Conservation (phyloP, 2,888 invertebrate species). For the Eremobia ochroleuca region DNA sequence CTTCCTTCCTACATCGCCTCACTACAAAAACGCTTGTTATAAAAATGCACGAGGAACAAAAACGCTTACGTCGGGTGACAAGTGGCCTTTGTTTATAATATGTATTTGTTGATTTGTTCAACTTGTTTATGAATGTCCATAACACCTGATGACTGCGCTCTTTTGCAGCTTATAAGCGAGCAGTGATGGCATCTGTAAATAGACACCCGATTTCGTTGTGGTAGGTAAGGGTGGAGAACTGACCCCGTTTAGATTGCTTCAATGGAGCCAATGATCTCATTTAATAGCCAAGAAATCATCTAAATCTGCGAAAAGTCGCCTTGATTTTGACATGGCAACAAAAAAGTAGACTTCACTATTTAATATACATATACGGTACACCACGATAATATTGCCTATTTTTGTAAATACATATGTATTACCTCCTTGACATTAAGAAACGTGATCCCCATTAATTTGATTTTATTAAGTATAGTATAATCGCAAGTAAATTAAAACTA, state of each 20-base stretch:
- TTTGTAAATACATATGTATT: slow-evolving; percentile 16
- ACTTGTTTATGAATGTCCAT: slow-evolving; percentile 85
- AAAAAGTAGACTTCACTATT: background rate
- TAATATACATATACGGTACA: background rate
- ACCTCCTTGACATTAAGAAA: slow-evolving; percentile 18
- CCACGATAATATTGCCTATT: background rate
- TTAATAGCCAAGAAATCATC: background rate
- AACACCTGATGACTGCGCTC: slow-evolving; percentile 85
- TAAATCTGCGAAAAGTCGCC: background rate
- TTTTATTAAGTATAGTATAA: slow-evolving; percentile 44
- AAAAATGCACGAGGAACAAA: slow-evolving; percentile 89
- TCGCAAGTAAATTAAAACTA: slow-evolving; percentile 62
- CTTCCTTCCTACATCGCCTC: slow-evolving; percentile 89
- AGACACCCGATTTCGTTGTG: slow-evolving; percentile 62
- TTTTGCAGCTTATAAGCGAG: slow-evolving; percentile 73
- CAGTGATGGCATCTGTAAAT: slow-evolving; percentile 59
- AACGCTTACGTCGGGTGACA: slow-evolving; percentile 89
- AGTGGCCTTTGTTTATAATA: slow-evolving; percentile 89
- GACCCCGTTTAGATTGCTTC: slow-evolving; percentile 4
- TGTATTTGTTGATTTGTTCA: slow-evolving; percentile 89
- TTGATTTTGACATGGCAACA: background rate
- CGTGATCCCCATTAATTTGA: slow-evolving; percentile 40
- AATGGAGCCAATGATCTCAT: background rate
- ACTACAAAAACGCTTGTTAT: slow-evolving; percentile 88
- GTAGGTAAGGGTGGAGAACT: slow-evolving; percentile 42